A percentile compares a stretch with the other conserved stretches of the same genome.
Conservation (phyloP, 2,113 vertebrate species). For the Mobula birostris region DNA sequence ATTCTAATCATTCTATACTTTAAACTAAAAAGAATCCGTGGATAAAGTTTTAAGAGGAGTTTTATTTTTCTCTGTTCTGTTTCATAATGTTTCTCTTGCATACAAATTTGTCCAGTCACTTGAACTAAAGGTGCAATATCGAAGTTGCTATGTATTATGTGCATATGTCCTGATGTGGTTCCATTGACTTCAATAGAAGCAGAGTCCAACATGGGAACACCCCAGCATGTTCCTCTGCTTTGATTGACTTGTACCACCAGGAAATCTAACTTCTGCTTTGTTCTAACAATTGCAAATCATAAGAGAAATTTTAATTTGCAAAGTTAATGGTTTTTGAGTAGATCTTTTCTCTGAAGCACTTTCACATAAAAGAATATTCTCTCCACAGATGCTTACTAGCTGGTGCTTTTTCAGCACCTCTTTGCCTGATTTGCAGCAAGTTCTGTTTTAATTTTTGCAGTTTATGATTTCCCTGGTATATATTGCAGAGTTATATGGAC, state of each 20-base stretch:
- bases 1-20: background rate
- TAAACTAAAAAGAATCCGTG: no score
- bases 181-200: no score
- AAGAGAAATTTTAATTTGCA: background rate
- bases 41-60: background rate
- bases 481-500: background rate
- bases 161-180: no score
- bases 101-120: background rate
- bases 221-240: background rate
- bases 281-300: background rate
- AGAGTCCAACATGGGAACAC: no score
- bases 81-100: background rate
- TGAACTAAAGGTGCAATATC: no score
- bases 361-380: background rate
- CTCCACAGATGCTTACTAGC: background rate
- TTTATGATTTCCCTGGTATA: no score
- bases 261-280: background rate
- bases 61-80: background rate
- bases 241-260: background rate
- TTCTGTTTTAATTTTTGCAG: background rate
- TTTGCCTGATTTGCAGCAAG: background rate
- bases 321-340: background rate
- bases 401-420: background rate
- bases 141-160: no score
- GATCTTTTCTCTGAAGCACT: background rate